phyloP scores from a whole-genome alignment of 1,140 invertebrate genomes.

The Drosophila mojavensis region DNA sequence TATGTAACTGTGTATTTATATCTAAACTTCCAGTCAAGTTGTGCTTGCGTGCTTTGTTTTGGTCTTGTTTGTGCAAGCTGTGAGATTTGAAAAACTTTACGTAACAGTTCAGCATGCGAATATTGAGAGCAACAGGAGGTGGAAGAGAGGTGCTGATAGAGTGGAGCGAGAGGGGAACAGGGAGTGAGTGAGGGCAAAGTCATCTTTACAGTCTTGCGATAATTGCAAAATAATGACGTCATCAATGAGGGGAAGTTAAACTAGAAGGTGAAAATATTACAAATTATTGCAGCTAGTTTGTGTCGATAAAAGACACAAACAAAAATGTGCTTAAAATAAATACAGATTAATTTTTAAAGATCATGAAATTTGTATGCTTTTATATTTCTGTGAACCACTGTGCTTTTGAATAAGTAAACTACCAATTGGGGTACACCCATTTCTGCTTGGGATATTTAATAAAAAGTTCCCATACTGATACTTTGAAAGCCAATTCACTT shows the following conservation, averaged over 20 bases:
- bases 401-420: no score
- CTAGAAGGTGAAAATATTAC: not conserved
- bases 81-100: slow-evolving; percentile 69
- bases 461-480: no score
- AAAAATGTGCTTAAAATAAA: not conserved
- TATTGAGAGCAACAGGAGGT: slow-evolving; percentile 36
- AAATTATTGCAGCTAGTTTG: not conserved
- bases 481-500: not conserved
- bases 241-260: not conserved
- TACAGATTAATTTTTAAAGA: not conserved
- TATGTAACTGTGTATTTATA: slow-evolving; percentile 42
- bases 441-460: no score
- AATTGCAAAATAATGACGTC: not conserved
- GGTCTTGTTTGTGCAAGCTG: slow-evolving; percentile 66
- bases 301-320: no score
- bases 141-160: not conserved
- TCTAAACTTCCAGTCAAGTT: slow-evolving; percentile 61
- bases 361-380: not conserved
- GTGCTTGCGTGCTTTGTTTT: slow-evolving; percentile 56
- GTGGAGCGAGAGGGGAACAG: not conserved
- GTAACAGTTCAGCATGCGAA: slow-evolving; percentile 52
- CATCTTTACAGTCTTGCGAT: slow-evolving; percentile 20
- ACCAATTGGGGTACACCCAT: no score
- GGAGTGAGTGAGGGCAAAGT: not conserved
- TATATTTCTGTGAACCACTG: no score